These are phyloP conservation scores for Ophioninae sp. DNA, from an alignment of 2,888 invertebrate genomes.

Conservation along the genomic window DNA sequence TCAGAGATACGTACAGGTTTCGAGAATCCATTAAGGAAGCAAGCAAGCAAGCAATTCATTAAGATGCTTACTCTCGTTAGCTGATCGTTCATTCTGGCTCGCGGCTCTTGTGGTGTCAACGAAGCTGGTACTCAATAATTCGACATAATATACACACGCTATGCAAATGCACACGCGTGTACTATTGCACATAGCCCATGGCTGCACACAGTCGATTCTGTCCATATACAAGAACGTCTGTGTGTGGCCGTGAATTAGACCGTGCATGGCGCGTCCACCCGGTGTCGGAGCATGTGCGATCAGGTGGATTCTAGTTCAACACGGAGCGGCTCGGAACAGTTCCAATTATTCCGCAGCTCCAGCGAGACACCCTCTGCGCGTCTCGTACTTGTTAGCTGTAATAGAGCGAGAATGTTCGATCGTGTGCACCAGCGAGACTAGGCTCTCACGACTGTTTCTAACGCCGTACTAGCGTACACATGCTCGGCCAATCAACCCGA, in stretches of 20 bases:
- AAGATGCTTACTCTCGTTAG: slow-evolving; percentile 63
- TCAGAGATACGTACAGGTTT: not conserved
- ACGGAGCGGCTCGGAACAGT: slow-evolving; percentile 35
- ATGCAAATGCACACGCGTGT: not conserved
- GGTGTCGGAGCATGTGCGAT: slow-evolving; percentile 31
- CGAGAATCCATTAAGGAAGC: slow-evolving; percentile 52
- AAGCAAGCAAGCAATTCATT: slow-evolving; percentile 61
- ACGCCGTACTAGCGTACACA: not conserved
- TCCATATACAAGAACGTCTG: not conserved
- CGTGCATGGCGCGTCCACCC: slow-evolving; percentile 28
- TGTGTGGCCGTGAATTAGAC: slow-evolving; percentile 49
- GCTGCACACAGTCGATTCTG: not conserved
- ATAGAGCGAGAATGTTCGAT: slow-evolving; percentile 54
- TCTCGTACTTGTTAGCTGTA: slow-evolving; percentile 42
- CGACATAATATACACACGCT: slow-evolving; percentile 26
- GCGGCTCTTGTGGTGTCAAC: slow-evolving; percentile 54
- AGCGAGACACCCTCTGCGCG: slow-evolving; percentile 37
- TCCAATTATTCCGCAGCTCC: slow-evolving; percentile 53
- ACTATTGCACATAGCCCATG: not conserved
- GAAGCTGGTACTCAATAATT: slow-evolving; percentile 47
- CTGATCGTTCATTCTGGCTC: slow-evolving; percentile 52
- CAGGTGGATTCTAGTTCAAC: slow-evolving; percentile 51
- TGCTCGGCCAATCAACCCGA: slow-evolving; percentile 34
- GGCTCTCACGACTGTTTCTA: slow-evolving; percentile 37
- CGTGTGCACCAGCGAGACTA: slow-evolving; percentile 24